Base-by-base conservation (phyloP, 2,888 invertebrate genomes). In the Hypomecis atomaria region DNA sequence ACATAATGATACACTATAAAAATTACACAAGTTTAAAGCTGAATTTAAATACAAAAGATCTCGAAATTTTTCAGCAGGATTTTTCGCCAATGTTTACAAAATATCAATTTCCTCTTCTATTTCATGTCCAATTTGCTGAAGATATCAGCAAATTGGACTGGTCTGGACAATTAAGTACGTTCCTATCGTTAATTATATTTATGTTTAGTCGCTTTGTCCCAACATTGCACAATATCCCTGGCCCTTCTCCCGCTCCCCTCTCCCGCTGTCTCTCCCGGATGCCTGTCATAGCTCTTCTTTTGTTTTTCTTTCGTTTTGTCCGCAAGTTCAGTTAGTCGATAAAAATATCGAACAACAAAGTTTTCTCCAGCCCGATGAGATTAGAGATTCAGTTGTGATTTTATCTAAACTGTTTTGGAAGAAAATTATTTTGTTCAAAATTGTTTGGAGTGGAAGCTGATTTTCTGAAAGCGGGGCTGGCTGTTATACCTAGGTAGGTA, bases 291-390 rank as follows among this genome's bases (percentile, higher is more conserved):
- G 67, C 65, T 67, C 58, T 38, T 59, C 66, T 45, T 65, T 70
- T 70, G 60, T 72, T 74, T 74, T 73, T 65, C 67, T 69, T 71
- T 69, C 64, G 59, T 69, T 67, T 70, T 71, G 62, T 73, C 67
- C 52, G 40, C 54, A 61, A 70, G 56, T 72, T 71, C 61, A 54
- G 61, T 63, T 64, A 68, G 64, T 65, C 68, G 71, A 69, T 72
- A 66, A 72, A 69, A 69, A 71, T 66, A 70, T 66, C 66, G 62
- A 66, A 59, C 68, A 66, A 59, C 58, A 36, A 66, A 70, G 52
- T 62, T 73, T 66, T 62, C 61, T 63, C 50, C 38, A 37, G 60
- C 59, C 47, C 37, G 52, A 56, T 48, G 59, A 69, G 66, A 67
- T 71, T 59, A 62, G 64, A 65, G 64, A 57, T 65, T 58, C 57